Conservation (phyloP, 2,888 invertebrate species). For the Melipona bicolor region DNA sequence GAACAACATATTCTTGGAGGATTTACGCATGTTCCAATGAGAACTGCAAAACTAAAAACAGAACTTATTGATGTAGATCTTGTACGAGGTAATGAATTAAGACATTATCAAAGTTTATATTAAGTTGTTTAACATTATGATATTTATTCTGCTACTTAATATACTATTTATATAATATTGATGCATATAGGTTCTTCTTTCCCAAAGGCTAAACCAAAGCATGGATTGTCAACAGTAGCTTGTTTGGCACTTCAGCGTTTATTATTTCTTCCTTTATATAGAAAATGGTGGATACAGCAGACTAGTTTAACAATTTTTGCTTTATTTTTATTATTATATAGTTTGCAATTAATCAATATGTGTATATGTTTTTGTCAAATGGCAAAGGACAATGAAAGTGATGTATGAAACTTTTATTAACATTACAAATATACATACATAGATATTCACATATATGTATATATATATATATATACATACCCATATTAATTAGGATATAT, state of each 20-base stretch:
- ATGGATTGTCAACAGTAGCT: conserved; percentile 94
- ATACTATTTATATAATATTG: conserved; percentile 8
- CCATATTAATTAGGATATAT: conserved; percentile 23
- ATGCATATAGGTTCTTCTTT: conserved; percentile 93
- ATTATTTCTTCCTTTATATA: conserved; percentile 92
- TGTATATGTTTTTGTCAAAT: conserved; percentile 85
- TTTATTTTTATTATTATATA: conserved; percentile 91
- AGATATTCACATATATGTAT: conserved; percentile 43
- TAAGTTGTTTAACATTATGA: not conserved
- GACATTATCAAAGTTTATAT: not conserved
- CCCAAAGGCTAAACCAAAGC: conserved; percentile 97
- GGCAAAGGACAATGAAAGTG: conserved; percentile 83
- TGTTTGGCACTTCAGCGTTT: conserved; percentile 93
- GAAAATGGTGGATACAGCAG: conserved; percentile 96
- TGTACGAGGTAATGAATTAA: conserved; percentile 90
- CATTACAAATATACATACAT: conserved; percentile 82
- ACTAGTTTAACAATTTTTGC: conserved; percentile 91
- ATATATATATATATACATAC: conserved; percentile 55
- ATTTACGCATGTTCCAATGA: conserved; percentile 91
- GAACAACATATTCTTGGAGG: conserved; percentile 96
- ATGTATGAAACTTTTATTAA: conserved; percentile 84
- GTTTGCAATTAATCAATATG: conserved; percentile 89
- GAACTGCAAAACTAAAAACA: conserved; percentile 92
- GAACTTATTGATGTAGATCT: conserved; percentile 98
- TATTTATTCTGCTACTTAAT: conserved; percentile 1